Conservation (phyloP, 2,888 invertebrate species). For the Malthinus flaveolus region DNA sequence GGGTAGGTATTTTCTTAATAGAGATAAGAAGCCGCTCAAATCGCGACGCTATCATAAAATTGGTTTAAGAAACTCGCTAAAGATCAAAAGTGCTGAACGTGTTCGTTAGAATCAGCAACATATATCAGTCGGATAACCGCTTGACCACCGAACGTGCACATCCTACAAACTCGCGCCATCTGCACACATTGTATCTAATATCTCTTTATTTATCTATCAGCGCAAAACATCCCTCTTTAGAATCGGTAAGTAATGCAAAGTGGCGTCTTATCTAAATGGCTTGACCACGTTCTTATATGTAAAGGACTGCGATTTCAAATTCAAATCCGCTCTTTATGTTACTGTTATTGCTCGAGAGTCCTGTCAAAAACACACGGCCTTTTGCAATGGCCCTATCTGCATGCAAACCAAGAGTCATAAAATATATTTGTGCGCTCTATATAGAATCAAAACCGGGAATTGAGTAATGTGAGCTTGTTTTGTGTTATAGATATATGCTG, state of each 20-base stretch:
- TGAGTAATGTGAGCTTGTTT: slow-evolving; percentile 35
- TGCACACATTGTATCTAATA: slow-evolving; percentile 42
- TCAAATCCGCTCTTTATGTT: slow-evolving; percentile 52
- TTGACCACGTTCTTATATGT: slow-evolving; percentile 51
- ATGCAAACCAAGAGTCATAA: slow-evolving; percentile 36
- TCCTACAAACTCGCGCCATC: slow-evolving; percentile 34
- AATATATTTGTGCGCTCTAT: slow-evolving; percentile 36
- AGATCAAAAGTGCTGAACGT: slow-evolving; percentile 37
- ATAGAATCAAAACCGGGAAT: slow-evolving; percentile 34
- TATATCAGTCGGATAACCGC: slow-evolving; percentile 34
- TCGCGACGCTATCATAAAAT: slow-evolving; percentile 30
- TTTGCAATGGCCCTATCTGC: slow-evolving; percentile 37
- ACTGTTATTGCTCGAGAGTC: slow-evolving; percentile 51
- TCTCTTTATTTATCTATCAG: slow-evolving; percentile 54
- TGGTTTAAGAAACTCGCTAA: slow-evolving; percentile 33
- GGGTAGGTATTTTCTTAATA: neutral
- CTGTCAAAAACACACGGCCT: slow-evolving; percentile 53
- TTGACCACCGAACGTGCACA: slow-evolving; percentile 37
- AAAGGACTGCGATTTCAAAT: slow-evolving; percentile 42
- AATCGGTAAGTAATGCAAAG: slow-evolving; percentile 48
- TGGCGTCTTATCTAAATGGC: slow-evolving; percentile 49
- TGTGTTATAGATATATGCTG: slow-evolving; percentile 29
- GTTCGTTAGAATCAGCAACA: slow-evolving; percentile 38
- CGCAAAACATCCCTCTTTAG: slow-evolving; percentile 36
- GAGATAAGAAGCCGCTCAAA: slow-evolving; percentile 16